Percentiles rank a stretch among this genome's conserved stretches.
phyloP scores from a whole-genome alignment of 23 tunicate genomes.

The Styela clava region DNA sequence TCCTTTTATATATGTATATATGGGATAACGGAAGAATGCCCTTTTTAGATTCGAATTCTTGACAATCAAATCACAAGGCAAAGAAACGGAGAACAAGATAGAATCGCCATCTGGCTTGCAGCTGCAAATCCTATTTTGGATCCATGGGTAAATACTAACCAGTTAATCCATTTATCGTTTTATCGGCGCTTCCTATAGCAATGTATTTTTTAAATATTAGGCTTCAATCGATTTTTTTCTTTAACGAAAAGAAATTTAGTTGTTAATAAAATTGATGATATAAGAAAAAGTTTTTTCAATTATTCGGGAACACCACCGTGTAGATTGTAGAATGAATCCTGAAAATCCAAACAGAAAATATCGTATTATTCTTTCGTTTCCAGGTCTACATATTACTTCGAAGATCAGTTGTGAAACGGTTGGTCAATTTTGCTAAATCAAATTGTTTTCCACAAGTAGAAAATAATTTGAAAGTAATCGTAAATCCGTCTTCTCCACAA shows the following conservation, averaged over 20 bases:
- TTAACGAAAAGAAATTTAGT: too few relatives aligned
- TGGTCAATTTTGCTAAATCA: slow-evolving; percentile 21
- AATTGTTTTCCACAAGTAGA: slow-evolving; percentile 14
- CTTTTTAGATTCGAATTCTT: slow-evolving; percentile 52
- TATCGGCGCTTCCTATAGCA: too few relatives aligned
- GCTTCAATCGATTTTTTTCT: too few relatives aligned
- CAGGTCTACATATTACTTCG: slow-evolving; percentile 42
- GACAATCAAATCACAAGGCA: slow-evolving; percentile 35
- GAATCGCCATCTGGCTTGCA: slow-evolving; percentile 62
- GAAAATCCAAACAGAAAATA: too few relatives aligned
- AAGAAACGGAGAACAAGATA: slow-evolving; percentile 16
- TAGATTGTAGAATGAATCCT: too few relatives aligned
- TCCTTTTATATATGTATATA: too few relatives aligned
- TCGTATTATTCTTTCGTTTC: too few relatives aligned
- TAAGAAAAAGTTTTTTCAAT: too few relatives aligned
- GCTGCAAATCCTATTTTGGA: slow-evolving; percentile 62
- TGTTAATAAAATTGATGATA: too few relatives aligned
- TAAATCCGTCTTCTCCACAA: neutral
- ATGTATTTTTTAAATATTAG: neutral
- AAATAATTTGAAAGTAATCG: slow-evolving; percentile 1
- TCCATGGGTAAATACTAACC: slow-evolving; percentile 62
- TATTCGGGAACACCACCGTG: too few relatives aligned
- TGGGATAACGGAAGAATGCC: too few relatives aligned
- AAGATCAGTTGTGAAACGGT: slow-evolving; percentile 16
- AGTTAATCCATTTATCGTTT: neutral